phyloP scores from a whole-genome alignment of 2,888 invertebrate genomes.

The Drosophila yooni region DNA sequence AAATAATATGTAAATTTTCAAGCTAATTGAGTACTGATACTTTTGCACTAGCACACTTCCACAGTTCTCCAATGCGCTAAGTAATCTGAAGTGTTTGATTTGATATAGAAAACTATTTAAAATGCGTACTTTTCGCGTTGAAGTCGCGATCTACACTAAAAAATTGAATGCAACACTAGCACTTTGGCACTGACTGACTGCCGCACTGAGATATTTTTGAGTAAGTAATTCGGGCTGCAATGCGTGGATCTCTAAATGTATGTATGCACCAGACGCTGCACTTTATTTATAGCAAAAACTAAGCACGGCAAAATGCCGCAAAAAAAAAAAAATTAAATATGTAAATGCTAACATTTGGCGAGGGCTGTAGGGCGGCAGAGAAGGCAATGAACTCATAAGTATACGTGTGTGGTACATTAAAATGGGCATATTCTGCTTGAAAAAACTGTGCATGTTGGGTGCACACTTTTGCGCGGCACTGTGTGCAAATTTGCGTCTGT shows the following conservation, averaged over 20 bases:
- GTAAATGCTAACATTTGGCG: constrained; percentile 36
- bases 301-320: constrained; percentile 36
- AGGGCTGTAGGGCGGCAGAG: constrained; percentile 59
- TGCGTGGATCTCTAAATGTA: constrained; percentile 55
- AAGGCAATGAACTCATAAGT: constrained; percentile 72
- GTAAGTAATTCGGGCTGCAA: constrained; percentile 58
- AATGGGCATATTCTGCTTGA: constrained; percentile 63
- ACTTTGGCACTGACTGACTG: constrained; percentile 25
- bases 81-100: constrained; percentile 15
- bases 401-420: constrained; percentile 38
- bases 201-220: constrained; percentile 58
- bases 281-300: constrained; percentile 61
- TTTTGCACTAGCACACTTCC: constrained; percentile 9
- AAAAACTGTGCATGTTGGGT: constrained; percentile 44
- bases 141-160: constrained; percentile 60
- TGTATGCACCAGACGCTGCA: constrained; percentile 28
- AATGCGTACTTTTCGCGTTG: constrained; percentile 52
- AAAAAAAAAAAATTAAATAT: constrained; percentile 6
- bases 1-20: background rate
- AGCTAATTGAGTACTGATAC: background rate
- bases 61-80: constrained; percentile 20
- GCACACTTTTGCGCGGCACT: constrained; percentile 57
- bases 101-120: constrained; percentile 24
- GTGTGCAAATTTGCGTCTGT: constrained; percentile 39
- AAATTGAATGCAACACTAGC: constrained; percentile 33